These are phyloP conservation scores for Malurus elegans DNA, from an alignment of 2,113 vertebrate genomes.

Conservation along the genomic window DNA sequence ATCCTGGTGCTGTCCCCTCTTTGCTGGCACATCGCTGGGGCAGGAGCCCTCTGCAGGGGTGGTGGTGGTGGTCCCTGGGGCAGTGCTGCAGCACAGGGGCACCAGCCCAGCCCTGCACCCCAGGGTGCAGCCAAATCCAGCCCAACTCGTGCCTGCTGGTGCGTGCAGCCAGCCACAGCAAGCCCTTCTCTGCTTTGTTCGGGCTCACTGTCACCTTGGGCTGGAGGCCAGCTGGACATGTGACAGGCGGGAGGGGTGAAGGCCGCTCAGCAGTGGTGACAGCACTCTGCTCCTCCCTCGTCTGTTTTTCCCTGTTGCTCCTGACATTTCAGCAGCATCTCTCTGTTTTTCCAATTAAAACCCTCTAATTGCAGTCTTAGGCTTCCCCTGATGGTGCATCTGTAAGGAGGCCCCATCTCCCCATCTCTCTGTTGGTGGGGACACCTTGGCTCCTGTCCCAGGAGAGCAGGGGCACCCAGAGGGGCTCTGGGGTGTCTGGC, in stretches of 20 bases:
- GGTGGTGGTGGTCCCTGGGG: not conserved
- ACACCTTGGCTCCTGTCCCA: not conserved
- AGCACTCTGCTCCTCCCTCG: fast-evolving
- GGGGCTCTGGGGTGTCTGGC: not conserved
- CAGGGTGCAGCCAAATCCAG: not conserved
- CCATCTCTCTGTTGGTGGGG: not conserved
- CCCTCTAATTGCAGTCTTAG: not conserved
- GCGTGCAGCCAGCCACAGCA: fast-evolving
- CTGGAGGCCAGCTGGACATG: not conserved
- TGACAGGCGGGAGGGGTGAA: not conserved
- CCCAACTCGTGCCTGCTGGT: fast-evolving
- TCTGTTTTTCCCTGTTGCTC: not conserved
- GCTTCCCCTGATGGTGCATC: not conserved
- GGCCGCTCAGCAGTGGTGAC: not conserved
- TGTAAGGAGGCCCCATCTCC: not conserved
- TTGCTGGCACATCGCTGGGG: not conserved
- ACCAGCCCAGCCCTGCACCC: not conserved
- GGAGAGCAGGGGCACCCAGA: not conserved
- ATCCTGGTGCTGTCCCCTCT: not conserved
- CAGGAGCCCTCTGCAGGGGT: not conserved
- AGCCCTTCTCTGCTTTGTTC: not conserved
- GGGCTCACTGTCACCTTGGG: not conserved
- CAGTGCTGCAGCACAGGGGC: not conserved
- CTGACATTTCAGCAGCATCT: not conserved
- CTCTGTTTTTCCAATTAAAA: not conserved